Evolutionary conservation across 1,140 invertebrate genomes (phyloP).

Genomic region (Pissodes strobi): DNA sequence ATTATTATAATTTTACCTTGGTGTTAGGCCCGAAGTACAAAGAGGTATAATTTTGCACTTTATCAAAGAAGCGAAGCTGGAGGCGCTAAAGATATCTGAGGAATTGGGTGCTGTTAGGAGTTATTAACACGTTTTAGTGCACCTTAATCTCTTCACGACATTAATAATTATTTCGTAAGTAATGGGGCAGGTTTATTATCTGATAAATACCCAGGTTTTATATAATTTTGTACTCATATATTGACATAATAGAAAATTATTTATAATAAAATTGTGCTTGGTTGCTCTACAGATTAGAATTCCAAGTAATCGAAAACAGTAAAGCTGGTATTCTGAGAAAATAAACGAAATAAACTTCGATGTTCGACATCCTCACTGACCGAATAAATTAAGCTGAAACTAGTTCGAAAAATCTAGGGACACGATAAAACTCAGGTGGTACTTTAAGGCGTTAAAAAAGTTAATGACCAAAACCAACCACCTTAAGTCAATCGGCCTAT

Average conservation of each 20-base stretch:
- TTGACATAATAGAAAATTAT: no score
- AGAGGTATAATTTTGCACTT: slow-evolving; percentile 33
- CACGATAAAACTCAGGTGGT: not conserved
- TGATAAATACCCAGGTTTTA: no score
- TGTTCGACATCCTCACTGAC: no score
- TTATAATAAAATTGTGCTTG: no score
- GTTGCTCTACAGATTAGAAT: not conserved
- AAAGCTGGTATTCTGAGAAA: no score
- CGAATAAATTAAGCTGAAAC: not conserved
- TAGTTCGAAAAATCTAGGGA: not conserved
- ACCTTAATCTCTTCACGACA: slow-evolving; percentile 16
- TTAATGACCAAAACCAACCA: not conserved
- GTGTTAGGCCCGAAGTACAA: slow-evolving; percentile 19
- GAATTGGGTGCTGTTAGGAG: slow-evolving; percentile 17
- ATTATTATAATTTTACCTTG: slow-evolving; percentile 24
- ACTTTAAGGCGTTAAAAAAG: slow-evolving; percentile 6
- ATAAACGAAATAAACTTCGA: no score
- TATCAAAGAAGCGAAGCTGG: slow-evolving; percentile 21
- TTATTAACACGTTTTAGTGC: slow-evolving; percentile 26
- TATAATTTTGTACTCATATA: no score
- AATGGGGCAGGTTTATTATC: slow-evolving; percentile 13
- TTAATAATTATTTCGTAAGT: slow-evolving; percentile 19
- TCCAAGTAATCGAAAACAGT: no score
- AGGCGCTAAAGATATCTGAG: slow-evolving; percentile 21
- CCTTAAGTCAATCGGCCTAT: not conserved